A percentile compares a stretch with the other conserved stretches of the same genome.
These are phyloP conservation scores for Acromyrmex charruanus DNA, from an alignment of 1,140 invertebrate genomes.

Conservation along the genomic window DNA sequence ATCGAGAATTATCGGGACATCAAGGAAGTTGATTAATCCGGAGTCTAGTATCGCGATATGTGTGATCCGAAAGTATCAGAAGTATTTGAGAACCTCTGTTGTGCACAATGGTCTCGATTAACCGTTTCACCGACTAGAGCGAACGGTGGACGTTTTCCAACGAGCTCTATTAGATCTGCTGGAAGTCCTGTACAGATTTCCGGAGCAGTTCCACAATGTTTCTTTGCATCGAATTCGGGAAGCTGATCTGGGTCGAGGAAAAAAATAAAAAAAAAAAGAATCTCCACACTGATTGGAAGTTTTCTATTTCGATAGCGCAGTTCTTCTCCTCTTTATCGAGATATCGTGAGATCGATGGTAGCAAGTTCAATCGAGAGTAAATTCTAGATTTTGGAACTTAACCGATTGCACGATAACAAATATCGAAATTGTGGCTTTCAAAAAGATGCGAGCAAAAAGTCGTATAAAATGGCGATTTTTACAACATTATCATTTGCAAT, in stretches of 20 bases:
- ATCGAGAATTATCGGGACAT: background rate
- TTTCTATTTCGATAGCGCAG: slow-evolving; percentile 52
- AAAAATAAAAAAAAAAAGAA: slow-evolving; percentile 55
- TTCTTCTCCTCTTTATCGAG: slow-evolving; percentile 45
- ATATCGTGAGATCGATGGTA: slow-evolving; percentile 52
- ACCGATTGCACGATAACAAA: slow-evolving; percentile 13
- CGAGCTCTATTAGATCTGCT: slow-evolving; percentile 75
- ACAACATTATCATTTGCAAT: background rate
- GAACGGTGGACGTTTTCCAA: slow-evolving; percentile 79
- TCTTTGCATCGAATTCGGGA: slow-evolving; percentile 77
- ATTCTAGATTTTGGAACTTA: slow-evolving; percentile 51
- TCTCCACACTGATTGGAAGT: slow-evolving; percentile 66
- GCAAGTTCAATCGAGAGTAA: slow-evolving; percentile 35
- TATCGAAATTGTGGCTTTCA: slow-evolving; percentile 26
- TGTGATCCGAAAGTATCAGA: slow-evolving; percentile 24
- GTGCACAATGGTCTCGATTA: slow-evolving; percentile 80
- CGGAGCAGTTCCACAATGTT: slow-evolving; percentile 77
- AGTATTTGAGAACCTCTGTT: slow-evolving; percentile 78
- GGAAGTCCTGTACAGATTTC: slow-evolving; percentile 69
- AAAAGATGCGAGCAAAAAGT: slow-evolving; percentile 2
- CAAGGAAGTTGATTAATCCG: background rate
- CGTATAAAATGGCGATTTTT: background rate
- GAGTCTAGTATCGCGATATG: background rate
- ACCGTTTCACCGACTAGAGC: slow-evolving; percentile 80
- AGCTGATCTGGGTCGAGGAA: slow-evolving; percentile 46